Evolutionary conservation across 2,888 invertebrate species (phyloP).

Genomic region (Leptarthrus brevirostris): DNA sequence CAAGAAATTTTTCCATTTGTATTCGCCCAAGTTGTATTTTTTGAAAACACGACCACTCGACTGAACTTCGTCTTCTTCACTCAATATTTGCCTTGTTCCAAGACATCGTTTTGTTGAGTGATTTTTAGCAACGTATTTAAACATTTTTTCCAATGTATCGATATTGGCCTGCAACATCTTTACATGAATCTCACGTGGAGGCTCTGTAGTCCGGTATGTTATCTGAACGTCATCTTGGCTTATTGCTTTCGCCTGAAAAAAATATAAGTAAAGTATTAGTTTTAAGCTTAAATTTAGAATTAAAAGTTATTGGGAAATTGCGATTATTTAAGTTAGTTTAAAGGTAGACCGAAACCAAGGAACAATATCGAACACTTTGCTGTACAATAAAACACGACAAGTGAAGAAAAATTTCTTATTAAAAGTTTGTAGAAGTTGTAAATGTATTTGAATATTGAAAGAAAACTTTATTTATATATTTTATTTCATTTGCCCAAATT

Average conservation of each 20-base stretch:
- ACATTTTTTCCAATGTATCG: slow-evolving; percentile 85
- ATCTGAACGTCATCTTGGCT: slow-evolving; percentile 74
- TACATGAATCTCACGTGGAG: slow-evolving; percentile 78
- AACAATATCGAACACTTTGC: background rate
- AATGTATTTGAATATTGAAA: too few relatives aligned
- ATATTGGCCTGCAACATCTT: slow-evolving; percentile 80
- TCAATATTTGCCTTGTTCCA: slow-evolving; percentile 89
- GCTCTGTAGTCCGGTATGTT: slow-evolving; percentile 78
- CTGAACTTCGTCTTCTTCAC: slow-evolving; percentile 94
- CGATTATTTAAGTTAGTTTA: background rate
- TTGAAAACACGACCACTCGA: slow-evolving; percentile 95
- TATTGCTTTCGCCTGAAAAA: slow-evolving; percentile 76
- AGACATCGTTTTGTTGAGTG: slow-evolving; percentile 82
- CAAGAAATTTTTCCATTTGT: slow-evolving; percentile 87
- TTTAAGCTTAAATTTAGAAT: background rate
- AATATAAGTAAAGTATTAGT: background rate
- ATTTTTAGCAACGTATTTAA: slow-evolving; percentile 80
- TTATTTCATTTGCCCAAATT: too few relatives aligned
- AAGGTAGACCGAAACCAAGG: background rate
- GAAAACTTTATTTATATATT: too few relatives aligned
- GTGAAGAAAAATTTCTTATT: too few relatives aligned
- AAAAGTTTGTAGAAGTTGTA: too few relatives aligned
- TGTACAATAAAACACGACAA: too few relatives aligned
- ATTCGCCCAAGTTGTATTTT: slow-evolving; percentile 95
- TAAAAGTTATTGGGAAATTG: too few relatives aligned